Evolutionary conservation across 1,140 invertebrate genomes (phyloP).

Genomic region (Drosophila kohkoa): DNA sequence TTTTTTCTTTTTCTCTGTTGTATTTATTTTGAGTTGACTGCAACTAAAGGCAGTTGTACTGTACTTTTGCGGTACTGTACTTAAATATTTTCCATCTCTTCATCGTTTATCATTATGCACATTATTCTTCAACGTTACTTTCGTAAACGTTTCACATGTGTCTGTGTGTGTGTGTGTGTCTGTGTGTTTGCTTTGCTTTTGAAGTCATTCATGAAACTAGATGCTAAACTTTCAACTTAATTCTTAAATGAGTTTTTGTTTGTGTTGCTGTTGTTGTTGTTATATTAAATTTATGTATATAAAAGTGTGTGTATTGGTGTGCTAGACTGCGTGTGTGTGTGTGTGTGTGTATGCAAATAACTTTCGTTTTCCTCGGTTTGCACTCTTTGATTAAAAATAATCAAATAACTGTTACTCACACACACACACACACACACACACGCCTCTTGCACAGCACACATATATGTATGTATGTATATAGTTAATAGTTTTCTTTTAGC

Average conservation of each 20-base stretch:
- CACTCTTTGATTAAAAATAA: not conserved
- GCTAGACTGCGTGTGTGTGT: not conserved
- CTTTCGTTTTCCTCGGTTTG: not conserved
- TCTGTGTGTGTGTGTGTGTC: slow-evolving; percentile 12
- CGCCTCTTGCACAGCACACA: slow-evolving; percentile 22
- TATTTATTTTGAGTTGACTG: slow-evolving; percentile 54
- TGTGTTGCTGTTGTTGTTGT: slow-evolving; percentile 12
- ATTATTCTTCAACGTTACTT: slow-evolving; percentile 23
- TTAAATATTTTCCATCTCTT: slow-evolving; percentile 36
- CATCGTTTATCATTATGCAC: slow-evolving; percentile 17
- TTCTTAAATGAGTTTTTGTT: slow-evolving; percentile 38
- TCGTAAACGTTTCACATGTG: slow-evolving; percentile 1
- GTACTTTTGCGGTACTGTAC: slow-evolving; percentile 34
- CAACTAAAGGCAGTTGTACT: slow-evolving; percentile 47
- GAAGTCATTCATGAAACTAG: slow-evolving; percentile 35
- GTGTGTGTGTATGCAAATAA: not conserved
- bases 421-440: slow-evolving; percentile 19
- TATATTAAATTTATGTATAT: slow-evolving; percentile 1
- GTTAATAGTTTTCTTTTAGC: slow-evolving; percentile 44
- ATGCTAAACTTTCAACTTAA: slow-evolving; percentile 34
- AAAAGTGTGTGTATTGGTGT: not conserved
- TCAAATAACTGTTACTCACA: slow-evolving; percentile 4
- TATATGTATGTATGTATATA: slow-evolving; percentile 24
- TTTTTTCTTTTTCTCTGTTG: slow-evolving; percentile 29
- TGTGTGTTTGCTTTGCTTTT: slow-evolving; percentile 36